Percentiles rank a stretch among this genome's conserved stretches.
Conservation (phyloP, 2,797 vertebrate species). For the Anguilla obscura region DNA sequence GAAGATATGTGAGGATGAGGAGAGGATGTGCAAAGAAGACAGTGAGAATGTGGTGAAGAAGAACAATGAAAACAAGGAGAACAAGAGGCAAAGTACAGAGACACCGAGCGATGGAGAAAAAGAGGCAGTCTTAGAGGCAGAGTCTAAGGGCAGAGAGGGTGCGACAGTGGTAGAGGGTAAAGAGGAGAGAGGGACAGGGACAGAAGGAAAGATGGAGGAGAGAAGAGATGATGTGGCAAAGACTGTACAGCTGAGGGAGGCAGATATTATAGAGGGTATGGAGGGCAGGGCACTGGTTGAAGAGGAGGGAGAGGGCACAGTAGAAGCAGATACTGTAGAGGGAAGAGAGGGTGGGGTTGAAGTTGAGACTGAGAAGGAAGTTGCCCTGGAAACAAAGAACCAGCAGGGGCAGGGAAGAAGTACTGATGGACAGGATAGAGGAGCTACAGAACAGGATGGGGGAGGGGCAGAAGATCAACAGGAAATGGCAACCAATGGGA, state of each 20-base stretch:
- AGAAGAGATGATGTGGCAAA: not conserved
- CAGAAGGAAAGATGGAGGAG: not conserved
- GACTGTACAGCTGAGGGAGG: conserved; percentile 9
- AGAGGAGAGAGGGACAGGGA: conserved; percentile 5
- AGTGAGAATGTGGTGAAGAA: conserved; percentile 30
- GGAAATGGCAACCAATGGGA: not conserved
- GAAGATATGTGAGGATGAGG: conserved; percentile 57
- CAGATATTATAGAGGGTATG: conserved; percentile 8
- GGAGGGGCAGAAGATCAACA: conserved; percentile 42
- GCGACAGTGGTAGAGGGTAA: not conserved
- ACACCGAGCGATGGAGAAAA: not conserved
- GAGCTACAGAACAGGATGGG: conserved; percentile 51
- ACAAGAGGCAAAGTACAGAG: conserved; percentile 26
- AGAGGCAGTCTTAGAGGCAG: not conserved
- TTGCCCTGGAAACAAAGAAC: not conserved
- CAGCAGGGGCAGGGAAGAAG: conserved; percentile 17
- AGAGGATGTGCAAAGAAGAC: conserved; percentile 49
- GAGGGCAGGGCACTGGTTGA: conserved; percentile 27
- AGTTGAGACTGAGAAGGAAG: conserved; percentile 40
- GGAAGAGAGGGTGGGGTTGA: conserved; percentile 49
- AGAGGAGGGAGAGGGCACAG: conserved; percentile 35
- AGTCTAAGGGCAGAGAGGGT: not conserved
- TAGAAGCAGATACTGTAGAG: conserved; percentile 39
- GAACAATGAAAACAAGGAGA: conserved; percentile 28
- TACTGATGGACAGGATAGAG: conserved; percentile 56